phyloP scores from a whole-genome alignment of 2,888 invertebrate species.

The Cosmorhoe ocellata region DNA sequence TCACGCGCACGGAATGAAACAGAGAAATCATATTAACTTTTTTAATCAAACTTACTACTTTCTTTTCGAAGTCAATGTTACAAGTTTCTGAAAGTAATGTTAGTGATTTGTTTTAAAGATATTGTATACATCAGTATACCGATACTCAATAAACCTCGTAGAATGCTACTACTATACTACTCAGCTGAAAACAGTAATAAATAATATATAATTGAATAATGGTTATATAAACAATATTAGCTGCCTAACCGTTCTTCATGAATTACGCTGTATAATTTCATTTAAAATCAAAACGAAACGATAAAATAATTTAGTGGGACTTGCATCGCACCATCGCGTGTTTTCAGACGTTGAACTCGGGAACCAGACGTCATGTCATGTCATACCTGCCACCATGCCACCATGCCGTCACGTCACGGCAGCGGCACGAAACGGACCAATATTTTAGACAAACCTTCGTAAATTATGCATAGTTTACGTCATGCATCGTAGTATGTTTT shows the following conservation, averaged over 20 bases:
- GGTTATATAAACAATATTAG: background rate
- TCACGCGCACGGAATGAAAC: too few species aligned
- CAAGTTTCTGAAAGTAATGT: too few species aligned
- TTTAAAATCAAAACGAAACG: background rate
- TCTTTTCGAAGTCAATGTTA: too few species aligned
- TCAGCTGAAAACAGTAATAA: too few species aligned
- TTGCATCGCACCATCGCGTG: slow-evolving; percentile 42
- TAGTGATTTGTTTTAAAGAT: too few species aligned
- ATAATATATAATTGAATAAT: too few species aligned
- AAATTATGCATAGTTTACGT: slow-evolving; percentile 16
- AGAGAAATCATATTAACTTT: background rate
- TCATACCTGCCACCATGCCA: slow-evolving; percentile 50
- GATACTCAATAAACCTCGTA: too few species aligned
- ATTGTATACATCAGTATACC: too few species aligned
- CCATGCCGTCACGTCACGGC: slow-evolving; percentile 6
- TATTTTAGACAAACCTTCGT: slow-evolving; percentile 16
- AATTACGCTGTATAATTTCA: background rate
- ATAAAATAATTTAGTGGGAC: background rate
- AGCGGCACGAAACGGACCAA: slow-evolving; percentile 14
- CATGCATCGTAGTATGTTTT: background rate
- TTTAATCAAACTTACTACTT: background rate
- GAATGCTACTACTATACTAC: too few species aligned
- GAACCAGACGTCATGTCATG: slow-evolving; percentile 56
- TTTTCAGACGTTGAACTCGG: slow-evolving; percentile 55
- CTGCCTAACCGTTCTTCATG: background rate